phyloP scores from a whole-genome alignment of 2,888 invertebrate genomes.

The Dioctria linearis region DNA sequence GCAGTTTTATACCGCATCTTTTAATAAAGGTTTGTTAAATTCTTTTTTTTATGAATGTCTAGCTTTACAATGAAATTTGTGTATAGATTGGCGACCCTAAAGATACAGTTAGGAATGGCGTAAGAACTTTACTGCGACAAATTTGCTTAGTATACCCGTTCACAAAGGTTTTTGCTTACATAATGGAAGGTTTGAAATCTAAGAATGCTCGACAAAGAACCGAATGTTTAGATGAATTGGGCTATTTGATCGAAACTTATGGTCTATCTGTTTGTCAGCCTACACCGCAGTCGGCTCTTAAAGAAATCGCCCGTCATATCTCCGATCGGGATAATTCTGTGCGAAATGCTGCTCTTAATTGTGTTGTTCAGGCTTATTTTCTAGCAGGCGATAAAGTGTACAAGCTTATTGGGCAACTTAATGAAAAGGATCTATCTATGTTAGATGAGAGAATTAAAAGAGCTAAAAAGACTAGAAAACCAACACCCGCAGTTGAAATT shows the following conservation, averaged over 20 bases:
- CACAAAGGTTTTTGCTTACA: slow-evolving; percentile 88
- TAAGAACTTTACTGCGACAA: slow-evolving; percentile 87
- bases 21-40: slow-evolving; percentile 82
- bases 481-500: slow-evolving; percentile 69
- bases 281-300: slow-evolving; percentile 82
- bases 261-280: slow-evolving; percentile 89
- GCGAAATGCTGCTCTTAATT: slow-evolving; percentile 95
- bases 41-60: background rate
- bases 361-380: slow-evolving; percentile 91
- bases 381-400: slow-evolving; percentile 90
- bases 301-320: slow-evolving; percentile 93
- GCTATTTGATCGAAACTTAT: slow-evolving; percentile 86
- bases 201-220: slow-evolving; percentile 97
- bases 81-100: slow-evolving; percentile 94
- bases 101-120: slow-evolving; percentile 92
- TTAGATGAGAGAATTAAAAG: slow-evolving; percentile 97
- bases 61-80: slow-evolving; percentile 58
- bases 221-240: slow-evolving; percentile 95
- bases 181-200: slow-evolving; percentile 96
- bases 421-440: slow-evolving; percentile 94
- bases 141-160: slow-evolving; percentile 90
- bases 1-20: slow-evolving; percentile 95
- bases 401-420: slow-evolving; percentile 92
- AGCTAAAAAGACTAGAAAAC: slow-evolving; percentile 78
- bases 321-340: slow-evolving; percentile 97